Evolutionary conservation across 2,797 vertebrate species (phyloP).

Genomic region (Sternarchorhynchus goeldii): DNA sequence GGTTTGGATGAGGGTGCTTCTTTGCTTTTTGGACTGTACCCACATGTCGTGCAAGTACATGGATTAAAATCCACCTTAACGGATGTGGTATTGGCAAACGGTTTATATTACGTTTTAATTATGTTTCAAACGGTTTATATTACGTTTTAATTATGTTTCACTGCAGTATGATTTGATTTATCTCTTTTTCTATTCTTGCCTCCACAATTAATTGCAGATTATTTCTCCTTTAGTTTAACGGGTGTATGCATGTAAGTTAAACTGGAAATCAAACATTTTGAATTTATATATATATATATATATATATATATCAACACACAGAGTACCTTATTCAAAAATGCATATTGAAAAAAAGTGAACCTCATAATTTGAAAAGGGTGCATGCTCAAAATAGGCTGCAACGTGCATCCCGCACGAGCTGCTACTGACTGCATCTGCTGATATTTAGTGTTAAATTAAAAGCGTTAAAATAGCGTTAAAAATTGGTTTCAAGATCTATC

Average conservation of each 20-base stretch:
- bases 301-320: too few species aligned
- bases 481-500: slow-evolving; percentile 52
- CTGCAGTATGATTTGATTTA: too few species aligned
- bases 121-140: too few species aligned
- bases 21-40: too few species aligned
- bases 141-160: too few species aligned
- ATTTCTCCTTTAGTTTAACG: too few species aligned
- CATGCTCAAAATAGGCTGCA: not conserved
- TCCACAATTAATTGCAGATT: too few species aligned
- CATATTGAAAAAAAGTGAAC: not conserved
- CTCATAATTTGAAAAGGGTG: not conserved
- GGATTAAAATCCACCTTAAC: too few species aligned
- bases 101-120: too few species aligned
- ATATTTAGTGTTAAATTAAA: not conserved
- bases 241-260: not conserved
- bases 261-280: not conserved
- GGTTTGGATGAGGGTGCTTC: too few species aligned
- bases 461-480: slow-evolving; percentile 25
- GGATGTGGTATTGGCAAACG: too few species aligned
- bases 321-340: not conserved
- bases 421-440: slow-evolving; percentile 26
- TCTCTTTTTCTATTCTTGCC: too few species aligned
- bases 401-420: slow-evolving; percentile 10
- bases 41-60: not conserved
- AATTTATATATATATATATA: not conserved